Evolutionary conservation across 2,888 invertebrate genomes (phyloP), one percentile per base, ranked within the genome.

Genomic region (Nomada hirtipes): DNA sequence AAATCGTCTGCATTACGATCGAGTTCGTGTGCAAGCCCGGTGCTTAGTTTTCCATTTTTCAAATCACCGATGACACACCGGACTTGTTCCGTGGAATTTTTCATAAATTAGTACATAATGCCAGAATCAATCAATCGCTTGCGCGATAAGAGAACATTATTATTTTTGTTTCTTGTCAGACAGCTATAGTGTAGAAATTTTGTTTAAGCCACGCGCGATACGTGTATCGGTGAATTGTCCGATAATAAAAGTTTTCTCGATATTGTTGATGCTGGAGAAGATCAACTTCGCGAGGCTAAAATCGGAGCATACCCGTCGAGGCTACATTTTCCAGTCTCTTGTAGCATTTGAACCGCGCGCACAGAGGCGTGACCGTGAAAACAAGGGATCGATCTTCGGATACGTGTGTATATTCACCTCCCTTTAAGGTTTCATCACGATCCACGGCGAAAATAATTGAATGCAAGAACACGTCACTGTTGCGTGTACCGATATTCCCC

Each of bases 1-100:
- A 88, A 88, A 86, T 81, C 81, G 86, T 86, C 82, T 82, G 81
- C 79, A 76, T 84, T 88, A 81, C 76, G 71, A 79, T 82, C 82
- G 79, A 73, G 76, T 69, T 78, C 74, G 76, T 72, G 76, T 60
- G 79, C 67, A 65, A 78, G 67, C 77, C 75, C 73, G 71, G 67
- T 59, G 67, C 60, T 70, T 71, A 42, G 63, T 82, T 82, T 77
- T 82, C 69, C 55, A 79, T 61, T 75, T 72, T 61, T 50, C 52
- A 50, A 67, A 13, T 71, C 64, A 61, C 68, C 42, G 57, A 53
- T 57, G 74, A 67, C 75, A 53, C 53, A 36, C 13, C 15, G 13
- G 3, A 47, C 47, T 15, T 47, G 15, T 36, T 36, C 4, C 36
- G 7, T 36, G 7, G 36, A 36, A 36, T 7, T 36, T 36, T 36